phyloP scores from a whole-genome alignment of 1,140 invertebrate genomes.

The Potamilus streckersoni region DNA sequence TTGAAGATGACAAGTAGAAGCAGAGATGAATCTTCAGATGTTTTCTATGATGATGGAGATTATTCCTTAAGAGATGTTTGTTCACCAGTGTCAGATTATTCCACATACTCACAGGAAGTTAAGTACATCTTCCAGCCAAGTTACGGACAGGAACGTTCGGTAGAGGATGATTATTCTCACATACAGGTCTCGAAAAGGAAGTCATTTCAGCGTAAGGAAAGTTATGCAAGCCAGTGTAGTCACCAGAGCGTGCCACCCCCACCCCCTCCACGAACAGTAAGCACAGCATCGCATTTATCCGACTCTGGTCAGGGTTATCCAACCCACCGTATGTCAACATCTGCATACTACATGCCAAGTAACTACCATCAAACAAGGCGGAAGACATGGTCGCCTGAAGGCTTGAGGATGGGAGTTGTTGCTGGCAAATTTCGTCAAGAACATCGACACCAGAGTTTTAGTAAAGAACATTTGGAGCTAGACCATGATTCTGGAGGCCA shows the following conservation, averaged over 20 bases:
- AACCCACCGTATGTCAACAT: constrained; percentile 24
- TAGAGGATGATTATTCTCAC: constrained; percentile 32
- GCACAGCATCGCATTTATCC: constrained; percentile 8
- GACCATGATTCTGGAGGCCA: constrained; percentile 7
- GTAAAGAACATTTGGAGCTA: constrained; percentile 25
- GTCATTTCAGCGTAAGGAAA: constrained; percentile 20
- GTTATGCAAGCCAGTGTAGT: constrained; percentile 28
- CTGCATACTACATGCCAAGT: constrained; percentile 14
- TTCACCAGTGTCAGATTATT: constrained; percentile 35
- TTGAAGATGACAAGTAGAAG: too few relatives aligned
- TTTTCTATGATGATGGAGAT: too few relatives aligned
- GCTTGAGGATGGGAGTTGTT: constrained; percentile 11
- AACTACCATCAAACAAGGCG: constrained; percentile 7
- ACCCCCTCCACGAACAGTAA: constrained; percentile 23
- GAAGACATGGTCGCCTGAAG: constrained; percentile 33
- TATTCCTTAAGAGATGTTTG: not conserved
- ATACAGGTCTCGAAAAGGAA: constrained; percentile 27
- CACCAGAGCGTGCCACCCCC: constrained; percentile 13
- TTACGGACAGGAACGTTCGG: constrained; percentile 14
- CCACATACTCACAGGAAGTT: constrained; percentile 38
- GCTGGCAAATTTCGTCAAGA: constrained; percentile 2
- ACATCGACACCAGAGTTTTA: constrained; percentile 23
- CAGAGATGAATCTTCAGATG: too few relatives aligned
- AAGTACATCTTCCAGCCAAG: constrained; percentile 39
- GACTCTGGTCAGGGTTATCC: constrained; percentile 10